Evolutionary conservation across 1,140 invertebrate species (phyloP).

Genomic region (Vanessa atalanta): DNA sequence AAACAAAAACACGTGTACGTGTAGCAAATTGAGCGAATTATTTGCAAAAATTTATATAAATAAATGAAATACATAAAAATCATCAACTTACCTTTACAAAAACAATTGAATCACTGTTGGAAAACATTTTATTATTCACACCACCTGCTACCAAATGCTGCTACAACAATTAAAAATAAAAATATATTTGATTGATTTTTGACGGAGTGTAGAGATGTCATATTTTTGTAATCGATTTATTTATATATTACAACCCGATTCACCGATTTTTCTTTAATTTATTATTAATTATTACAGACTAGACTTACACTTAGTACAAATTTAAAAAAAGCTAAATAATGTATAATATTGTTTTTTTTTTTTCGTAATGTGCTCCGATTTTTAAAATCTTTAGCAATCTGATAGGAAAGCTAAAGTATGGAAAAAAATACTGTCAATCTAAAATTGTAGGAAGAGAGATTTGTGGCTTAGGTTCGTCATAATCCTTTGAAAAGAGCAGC

Average conservation of each 20-base stretch:
- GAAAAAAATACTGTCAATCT: too few species aligned
- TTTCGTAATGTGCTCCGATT: too few species aligned
- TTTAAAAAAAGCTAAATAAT: too few species aligned
- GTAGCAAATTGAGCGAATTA: not conserved
- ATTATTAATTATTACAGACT: too few species aligned
- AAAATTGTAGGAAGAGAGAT: too few species aligned
- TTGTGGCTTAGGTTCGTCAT: too few species aligned
- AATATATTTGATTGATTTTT: conserved; percentile 5
- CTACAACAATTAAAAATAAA: not conserved
- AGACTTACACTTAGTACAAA: too few species aligned
- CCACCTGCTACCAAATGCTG: not conserved
- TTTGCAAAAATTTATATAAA: not conserved
- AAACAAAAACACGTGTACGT: conserved; percentile 28
- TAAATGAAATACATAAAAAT: conserved; percentile 2
- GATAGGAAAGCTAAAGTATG: too few species aligned
- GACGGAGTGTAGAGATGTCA: not conserved
- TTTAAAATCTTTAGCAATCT: too few species aligned
- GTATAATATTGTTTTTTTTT: too few species aligned
- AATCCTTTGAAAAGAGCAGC: too few species aligned
- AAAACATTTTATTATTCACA: conserved; percentile 32
- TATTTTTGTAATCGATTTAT: not conserved
- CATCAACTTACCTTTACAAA: conserved; percentile 26
- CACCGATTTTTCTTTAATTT: too few species aligned
- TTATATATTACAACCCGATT: not conserved
- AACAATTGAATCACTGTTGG: conserved; percentile 24